Conservation (phyloP, 2,797 vertebrate genomes). For the Clamator glandarius region DNA sequence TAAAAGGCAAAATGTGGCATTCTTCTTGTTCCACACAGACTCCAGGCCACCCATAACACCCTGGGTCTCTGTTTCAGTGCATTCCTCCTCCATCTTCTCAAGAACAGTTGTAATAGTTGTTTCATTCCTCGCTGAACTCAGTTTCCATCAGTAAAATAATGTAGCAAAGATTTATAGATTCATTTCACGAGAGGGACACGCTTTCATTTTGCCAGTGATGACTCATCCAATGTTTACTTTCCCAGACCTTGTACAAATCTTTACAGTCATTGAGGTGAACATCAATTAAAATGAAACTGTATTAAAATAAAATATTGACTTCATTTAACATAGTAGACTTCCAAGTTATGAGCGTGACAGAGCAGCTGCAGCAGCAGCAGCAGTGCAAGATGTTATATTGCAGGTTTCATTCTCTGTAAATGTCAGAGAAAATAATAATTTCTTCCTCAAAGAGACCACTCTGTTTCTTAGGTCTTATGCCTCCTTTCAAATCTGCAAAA, state of each 20-base stretch:
- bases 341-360: not conserved
- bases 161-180: conserved; percentile 33
- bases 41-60: not conserved
- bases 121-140: conserved; percentile 21
- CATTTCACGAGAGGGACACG: not conserved
- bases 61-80: not conserved
- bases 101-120: conserved; percentile 2
- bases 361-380: not conserved
- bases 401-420: not conserved
- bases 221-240: conserved; percentile 63
- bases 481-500: not conserved
- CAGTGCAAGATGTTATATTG: not conserved
- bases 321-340: conserved; percentile 21
- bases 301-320: conserved; percentile 58
- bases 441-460: not conserved
- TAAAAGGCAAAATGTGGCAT: not conserved
- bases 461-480: not conserved
- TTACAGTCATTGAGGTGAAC: conserved; percentile 26
- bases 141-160: conserved; percentile 22
- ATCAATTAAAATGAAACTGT: conserved; percentile 56
- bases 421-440: not conserved
- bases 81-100: not conserved
- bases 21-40: not conserved
- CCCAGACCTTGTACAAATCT: conserved; percentile 34
- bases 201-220: conserved; percentile 48